Evolutionary conservation across 2,888 invertebrate species (phyloP).

Genomic region (Acholoe squamosa): DNA sequence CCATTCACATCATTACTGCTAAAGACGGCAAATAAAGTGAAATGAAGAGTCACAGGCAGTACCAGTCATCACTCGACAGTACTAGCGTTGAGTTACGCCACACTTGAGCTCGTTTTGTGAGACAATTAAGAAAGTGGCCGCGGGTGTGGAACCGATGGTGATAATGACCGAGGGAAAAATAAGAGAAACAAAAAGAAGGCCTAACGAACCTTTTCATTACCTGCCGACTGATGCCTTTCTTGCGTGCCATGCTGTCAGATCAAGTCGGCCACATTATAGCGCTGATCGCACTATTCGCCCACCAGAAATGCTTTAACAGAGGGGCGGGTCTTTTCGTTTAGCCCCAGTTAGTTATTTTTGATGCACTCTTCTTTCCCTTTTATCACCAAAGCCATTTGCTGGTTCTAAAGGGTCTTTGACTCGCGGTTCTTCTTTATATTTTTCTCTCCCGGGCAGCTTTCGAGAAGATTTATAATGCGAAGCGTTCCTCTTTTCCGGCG

Average conservation of each 20-base stretch:
- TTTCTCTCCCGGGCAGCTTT: background rate
- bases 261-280: constrained; percentile 25
- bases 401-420: constrained; percentile 18
- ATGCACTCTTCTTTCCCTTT: background rate
- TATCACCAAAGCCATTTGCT: constrained; percentile 1
- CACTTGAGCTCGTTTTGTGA: constrained; percentile 41
- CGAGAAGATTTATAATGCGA: background rate
- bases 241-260: constrained; percentile 30
- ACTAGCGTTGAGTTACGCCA: constrained; percentile 9
- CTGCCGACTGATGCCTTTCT: constrained; percentile 43
- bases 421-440: background rate
- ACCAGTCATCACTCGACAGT: background rate
- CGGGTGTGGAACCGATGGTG: constrained; percentile 9
- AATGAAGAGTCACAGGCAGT: background rate
- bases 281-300: constrained; percentile 9
- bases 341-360: background rate
- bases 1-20: constrained; percentile 11
- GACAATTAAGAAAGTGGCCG: constrained; percentile 42
- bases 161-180: constrained; percentile 26
- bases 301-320: constrained; percentile 1
- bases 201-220: constrained; percentile 55
- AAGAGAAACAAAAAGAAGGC: background rate
- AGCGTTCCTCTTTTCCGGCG: background rate
- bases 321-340: background rate
- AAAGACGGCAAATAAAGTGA: constrained; percentile 26